phyloP scores from a whole-genome alignment of 2,113 vertebrate genomes.

The cattle (Bos taurus) region ARS-UCD2.0 NC_037333.1:67241001-67241500 shows the following conservation, averaged over 20 bases:
- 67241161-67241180: neutral
- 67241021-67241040: neutral
- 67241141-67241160: neutral
- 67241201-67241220: neutral
- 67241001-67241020: neutral
- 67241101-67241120: neutral
- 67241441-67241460: neutral
- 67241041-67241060: rapidly evolving
- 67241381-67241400: neutral
- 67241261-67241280: neutral
- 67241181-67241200: neutral
- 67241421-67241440: neutral
- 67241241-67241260: neutral
- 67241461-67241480: neutral
- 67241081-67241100: neutral
- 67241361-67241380: neutral
- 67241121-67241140: neutral
- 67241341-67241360: neutral
- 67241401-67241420: neutral
- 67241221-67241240: neutral
- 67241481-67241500: neutral
- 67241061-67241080: neutral
- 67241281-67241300: neutral
- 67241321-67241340: neutral
- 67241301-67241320: neutral